Base-by-base conservation (phyloP, 2,888 invertebrate species). In the Drosophila acutilabella region DNA sequence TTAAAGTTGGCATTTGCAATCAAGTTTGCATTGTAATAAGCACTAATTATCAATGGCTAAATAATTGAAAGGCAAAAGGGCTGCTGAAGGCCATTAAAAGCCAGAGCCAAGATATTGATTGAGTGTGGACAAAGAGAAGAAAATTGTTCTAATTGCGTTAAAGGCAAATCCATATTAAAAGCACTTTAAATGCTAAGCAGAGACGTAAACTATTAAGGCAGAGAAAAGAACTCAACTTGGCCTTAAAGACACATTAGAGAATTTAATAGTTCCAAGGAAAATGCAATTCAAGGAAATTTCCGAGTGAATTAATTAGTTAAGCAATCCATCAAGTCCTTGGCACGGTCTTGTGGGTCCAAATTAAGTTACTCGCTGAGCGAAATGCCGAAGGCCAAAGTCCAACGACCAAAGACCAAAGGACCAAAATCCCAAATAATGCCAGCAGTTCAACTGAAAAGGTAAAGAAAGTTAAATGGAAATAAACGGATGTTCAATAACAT, bases 171-270 rank as follows among this genome's bases (percentile, higher is more conserved):
- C 66, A 57, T 56, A 71, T 62, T 53, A 72, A 79, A 67, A 80
- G 54, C 73, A 80, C 74, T 86, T 77, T 88, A 82, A 77, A 77
- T 88, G 80, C 80, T 69, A 79, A 74, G 42, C 74, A 71, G 68
- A 40, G 58, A 62, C 45, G 4, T 47, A 1, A 36, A 18, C 41
- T 47, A 40, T 23, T 61, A 56, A 65, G 51, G 16, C 36, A 13
- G 1, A 11, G 8, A 30, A 30, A 13, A 30, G 14, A 20, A 41
- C 8, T 40, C 13, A 5, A 8, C 16, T 8, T 44, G 38, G 26
- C 48, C 53, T 74, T 48, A 60, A 58, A 69, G 64, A 59, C 53
- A 60, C 57, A 58, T 64, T 83, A 45, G 36, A 72, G 62, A 64
- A 78, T 74, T 71, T 80, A 54, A 69, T 72, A 69, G 64, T 59